Evolutionary conservation across 2,113 vertebrate species (phyloP).

Genomic region (Psittacula cyanocephala): DNA sequence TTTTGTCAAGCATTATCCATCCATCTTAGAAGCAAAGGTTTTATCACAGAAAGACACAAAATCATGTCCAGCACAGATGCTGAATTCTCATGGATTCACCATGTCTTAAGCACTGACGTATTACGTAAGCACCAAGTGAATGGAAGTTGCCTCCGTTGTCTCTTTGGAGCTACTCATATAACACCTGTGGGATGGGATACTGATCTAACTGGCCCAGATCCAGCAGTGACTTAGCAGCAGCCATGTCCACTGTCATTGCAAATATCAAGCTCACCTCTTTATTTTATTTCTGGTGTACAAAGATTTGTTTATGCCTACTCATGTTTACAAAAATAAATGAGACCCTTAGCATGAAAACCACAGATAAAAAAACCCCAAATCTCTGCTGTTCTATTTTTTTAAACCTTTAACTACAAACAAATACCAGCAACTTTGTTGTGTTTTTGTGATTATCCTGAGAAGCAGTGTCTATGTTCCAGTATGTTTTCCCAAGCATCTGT

Average conservation of each 20-base stretch:
- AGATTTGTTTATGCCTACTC: not conserved
- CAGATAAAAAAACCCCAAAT: not conserved
- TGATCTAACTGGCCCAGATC: not conserved
- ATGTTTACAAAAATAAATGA: not conserved
- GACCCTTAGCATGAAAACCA: not conserved
- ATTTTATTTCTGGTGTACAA: not conserved
- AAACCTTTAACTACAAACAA: not conserved
- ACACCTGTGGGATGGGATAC: not conserved
- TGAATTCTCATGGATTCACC: not conserved
- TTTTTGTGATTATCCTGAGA: constrained; percentile 15
- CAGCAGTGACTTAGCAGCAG: not conserved
- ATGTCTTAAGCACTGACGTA: not conserved
- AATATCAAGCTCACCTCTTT: not conserved
- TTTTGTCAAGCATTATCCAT: not conserved
- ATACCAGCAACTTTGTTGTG: not conserved
- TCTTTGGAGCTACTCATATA: not conserved
- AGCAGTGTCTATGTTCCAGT: not conserved
- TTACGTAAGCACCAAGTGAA: not conserved
- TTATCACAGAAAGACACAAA: not conserved
- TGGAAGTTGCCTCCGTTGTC: not conserved
- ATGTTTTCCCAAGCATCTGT: constrained; percentile 42
- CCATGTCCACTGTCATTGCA: not conserved
- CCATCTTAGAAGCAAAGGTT: not conserved
- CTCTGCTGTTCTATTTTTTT: not conserved
- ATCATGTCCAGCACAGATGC: not conserved